Percentiles rank a stretch among this genome's conserved stretches.
phyloP scores from a whole-genome alignment of 2,888 invertebrate genomes.

The Anorthoa munda region DNA sequence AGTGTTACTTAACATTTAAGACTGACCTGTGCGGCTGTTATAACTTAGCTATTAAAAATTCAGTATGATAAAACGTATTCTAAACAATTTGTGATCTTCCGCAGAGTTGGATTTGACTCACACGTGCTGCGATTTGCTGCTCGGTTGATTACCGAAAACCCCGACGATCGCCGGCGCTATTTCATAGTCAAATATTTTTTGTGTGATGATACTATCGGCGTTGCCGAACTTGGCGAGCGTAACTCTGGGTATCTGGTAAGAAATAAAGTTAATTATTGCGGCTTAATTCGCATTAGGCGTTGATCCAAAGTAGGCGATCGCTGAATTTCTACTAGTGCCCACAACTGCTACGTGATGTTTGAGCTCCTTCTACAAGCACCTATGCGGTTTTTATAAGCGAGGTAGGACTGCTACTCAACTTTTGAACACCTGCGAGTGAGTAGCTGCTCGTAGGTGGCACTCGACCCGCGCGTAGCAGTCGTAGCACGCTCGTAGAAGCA shows the following conservation, averaged over 20 bases:
- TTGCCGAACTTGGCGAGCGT: slow-evolving; percentile 94
- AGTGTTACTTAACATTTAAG: too few relatives aligned
- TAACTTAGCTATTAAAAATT: background rate
- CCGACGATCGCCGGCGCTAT: slow-evolving; percentile 92
- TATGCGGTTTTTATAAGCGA: too few relatives aligned
- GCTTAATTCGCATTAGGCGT: background rate
- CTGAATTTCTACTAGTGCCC: background rate
- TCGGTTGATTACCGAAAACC: slow-evolving; percentile 93
- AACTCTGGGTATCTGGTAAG: slow-evolving; percentile 92
- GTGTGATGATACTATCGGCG: slow-evolving; percentile 95
- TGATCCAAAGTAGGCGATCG: background rate
- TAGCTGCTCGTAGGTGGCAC: too few relatives aligned
- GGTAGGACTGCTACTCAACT: too few relatives aligned
- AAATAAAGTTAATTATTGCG: background rate
- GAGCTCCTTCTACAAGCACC: background rate
- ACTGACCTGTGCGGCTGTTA: too few relatives aligned
- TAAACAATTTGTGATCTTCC: slow-evolving; percentile 60
- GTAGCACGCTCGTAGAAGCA: too few relatives aligned
- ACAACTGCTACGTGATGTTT: background rate
- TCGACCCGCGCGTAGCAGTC: too few relatives aligned
- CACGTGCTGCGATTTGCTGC: slow-evolving; percentile 95
- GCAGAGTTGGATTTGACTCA: slow-evolving; percentile 93
- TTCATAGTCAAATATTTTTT: slow-evolving; percentile 96
- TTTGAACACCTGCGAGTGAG: too few relatives aligned
- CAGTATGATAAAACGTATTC: background rate